Conservation (phyloP, 2,888 invertebrate genomes). For the Athetis lepigone region DNA sequence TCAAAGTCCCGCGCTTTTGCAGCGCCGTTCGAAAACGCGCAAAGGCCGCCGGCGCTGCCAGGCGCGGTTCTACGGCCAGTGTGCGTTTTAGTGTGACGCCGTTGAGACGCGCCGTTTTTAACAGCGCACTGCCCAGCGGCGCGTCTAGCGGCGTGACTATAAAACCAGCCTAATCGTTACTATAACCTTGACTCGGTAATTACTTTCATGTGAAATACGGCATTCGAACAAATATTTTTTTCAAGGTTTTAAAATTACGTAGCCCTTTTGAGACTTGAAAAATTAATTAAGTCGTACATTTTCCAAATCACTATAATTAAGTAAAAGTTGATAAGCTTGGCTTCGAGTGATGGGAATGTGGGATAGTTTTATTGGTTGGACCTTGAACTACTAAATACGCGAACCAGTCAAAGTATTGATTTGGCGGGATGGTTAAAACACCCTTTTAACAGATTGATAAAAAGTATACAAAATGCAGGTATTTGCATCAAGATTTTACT, state of each 20-base stretch:
- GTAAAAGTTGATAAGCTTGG: constrained; percentile 32
- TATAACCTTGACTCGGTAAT: constrained; percentile 38
- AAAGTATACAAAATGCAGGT: not conserved
- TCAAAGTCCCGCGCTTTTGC: too few relatives aligned
- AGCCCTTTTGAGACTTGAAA: not conserved
- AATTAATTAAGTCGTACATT: constrained; percentile 36
- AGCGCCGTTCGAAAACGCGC: too few relatives aligned
- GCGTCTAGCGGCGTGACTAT: too few relatives aligned
- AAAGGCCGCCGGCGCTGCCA: too few relatives aligned
- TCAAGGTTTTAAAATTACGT: constrained; percentile 25
- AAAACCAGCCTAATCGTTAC: too few relatives aligned
- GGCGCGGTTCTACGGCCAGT: too few relatives aligned
- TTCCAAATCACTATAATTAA: constrained; percentile 36
- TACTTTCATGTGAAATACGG: constrained; percentile 34
- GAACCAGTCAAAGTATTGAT: constrained; percentile 48
- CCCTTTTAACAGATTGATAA: not conserved
- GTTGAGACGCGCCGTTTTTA: too few relatives aligned
- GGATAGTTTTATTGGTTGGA: constrained; percentile 34
- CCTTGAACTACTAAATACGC: constrained; percentile 56
- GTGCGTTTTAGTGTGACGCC: too few relatives aligned
- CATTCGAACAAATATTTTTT: constrained; percentile 39
- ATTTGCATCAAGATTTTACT: too few relatives aligned
- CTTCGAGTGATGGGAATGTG: not conserved
- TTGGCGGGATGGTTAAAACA: constrained; percentile 26
- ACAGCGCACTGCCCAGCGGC: too few relatives aligned